These are phyloP conservation scores for Lepus townsendii DNA, from an alignment of 2,797 vertebrate genomes.

Conservation along the genomic window DNA sequence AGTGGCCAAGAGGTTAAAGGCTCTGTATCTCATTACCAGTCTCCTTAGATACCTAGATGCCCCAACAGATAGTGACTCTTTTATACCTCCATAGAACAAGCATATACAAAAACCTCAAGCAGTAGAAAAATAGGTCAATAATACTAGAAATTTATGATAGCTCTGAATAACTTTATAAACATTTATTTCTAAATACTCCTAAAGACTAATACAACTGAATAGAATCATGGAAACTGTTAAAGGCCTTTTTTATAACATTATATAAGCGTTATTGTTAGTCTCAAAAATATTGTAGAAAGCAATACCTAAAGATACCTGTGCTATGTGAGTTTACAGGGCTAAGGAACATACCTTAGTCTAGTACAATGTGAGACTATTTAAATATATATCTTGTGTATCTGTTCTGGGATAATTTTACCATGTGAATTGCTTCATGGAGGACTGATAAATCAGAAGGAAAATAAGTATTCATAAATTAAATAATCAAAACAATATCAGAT, in stretches of 20 bases:
- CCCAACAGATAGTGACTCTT: slow-evolving; percentile 45
- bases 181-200: slow-evolving; percentile 10
- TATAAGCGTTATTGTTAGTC: not conserved
- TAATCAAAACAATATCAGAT: not conserved
- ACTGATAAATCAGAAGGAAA: not conserved
- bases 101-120: slow-evolving; percentile 6
- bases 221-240: not conserved
- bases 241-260: not conserved
- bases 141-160: not conserved
- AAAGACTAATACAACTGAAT: not conserved
- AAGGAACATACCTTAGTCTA: slow-evolving; percentile 13
- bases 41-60: slow-evolving; percentile 18
- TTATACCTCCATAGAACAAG: not conserved
- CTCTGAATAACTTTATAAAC: not conserved
- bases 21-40: slow-evolving; percentile 70
- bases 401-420: not conserved
- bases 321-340: not conserved
- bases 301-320: not conserved
- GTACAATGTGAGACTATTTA: not conserved
- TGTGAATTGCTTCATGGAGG: not conserved
- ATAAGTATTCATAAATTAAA: slow-evolving; percentile 30
- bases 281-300: not conserved
- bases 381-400: not conserved
- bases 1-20: slow-evolving; percentile 75
- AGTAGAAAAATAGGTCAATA: slow-evolving; percentile 16